These are phyloP conservation scores for Cryptotermes secundus DNA, from an alignment of 1,140 invertebrate genomes.

Conservation along the genomic window DNA sequence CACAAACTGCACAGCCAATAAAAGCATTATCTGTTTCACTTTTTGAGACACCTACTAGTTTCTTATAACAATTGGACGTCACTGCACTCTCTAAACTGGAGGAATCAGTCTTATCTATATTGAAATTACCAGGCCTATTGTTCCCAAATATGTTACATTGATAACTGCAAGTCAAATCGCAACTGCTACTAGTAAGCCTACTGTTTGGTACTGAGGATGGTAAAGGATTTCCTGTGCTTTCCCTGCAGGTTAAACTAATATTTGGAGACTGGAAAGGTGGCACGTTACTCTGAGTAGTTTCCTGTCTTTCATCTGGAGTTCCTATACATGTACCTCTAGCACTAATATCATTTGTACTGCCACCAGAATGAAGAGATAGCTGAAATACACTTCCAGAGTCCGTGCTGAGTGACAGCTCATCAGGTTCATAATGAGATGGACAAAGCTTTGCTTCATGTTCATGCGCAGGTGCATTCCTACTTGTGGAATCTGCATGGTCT, in stretches of 20 bases:
- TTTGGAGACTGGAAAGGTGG: background rate
- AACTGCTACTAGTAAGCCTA: background rate
- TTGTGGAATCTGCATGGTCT: slow-evolving; percentile 20
- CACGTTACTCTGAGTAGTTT: background rate
- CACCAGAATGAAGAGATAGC: slow-evolving; percentile 24
- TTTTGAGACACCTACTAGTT: background rate
- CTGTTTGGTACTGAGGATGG: background rate
- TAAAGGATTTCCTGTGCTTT: background rate
- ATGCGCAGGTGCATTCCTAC: background rate
- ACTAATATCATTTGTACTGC: slow-evolving; percentile 11
- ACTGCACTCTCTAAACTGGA: background rate
- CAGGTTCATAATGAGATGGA: background rate
- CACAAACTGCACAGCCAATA: background rate
- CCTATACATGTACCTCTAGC: background rate
- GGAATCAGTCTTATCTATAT: background rate
- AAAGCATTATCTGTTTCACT: background rate
- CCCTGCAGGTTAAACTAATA: background rate
- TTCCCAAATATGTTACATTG: background rate
- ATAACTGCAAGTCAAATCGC: background rate
- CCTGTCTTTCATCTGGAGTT: background rate
- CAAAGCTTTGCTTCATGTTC: background rate
- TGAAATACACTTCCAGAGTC: slow-evolving; percentile 38
- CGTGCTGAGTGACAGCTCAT: slow-evolving; percentile 45
- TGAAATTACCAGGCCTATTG: background rate
- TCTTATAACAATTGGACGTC: background rate